Evolutionary conservation across 2,797 vertebrate species (phyloP).

Genomic region (Semaprochilodus insignis): DNA sequence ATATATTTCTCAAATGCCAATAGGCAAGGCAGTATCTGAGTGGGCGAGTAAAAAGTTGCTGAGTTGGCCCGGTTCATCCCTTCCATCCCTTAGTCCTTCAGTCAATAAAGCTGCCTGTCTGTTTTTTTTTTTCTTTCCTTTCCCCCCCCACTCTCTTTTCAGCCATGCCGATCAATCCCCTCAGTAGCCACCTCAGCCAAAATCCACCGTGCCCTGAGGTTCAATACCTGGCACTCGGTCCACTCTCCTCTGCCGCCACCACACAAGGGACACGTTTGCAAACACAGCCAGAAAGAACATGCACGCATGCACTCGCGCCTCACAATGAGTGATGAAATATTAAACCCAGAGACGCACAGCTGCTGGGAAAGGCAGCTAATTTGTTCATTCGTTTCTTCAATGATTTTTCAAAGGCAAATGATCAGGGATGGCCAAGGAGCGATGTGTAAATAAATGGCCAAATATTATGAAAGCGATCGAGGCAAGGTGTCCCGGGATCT

Average conservation of each 20-base stretch:
- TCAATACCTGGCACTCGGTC: constrained; percentile 48
- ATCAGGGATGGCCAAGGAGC: constrained; percentile 12
- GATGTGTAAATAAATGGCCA: neutral
- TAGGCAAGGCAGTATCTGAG: constrained; percentile 1
- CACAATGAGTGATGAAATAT: constrained; percentile 14
- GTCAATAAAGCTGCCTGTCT: constrained; percentile 46
- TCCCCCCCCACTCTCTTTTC: neutral
- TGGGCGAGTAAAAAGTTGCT: constrained; percentile 44
- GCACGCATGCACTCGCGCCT: neutral
- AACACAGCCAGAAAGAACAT: constrained; percentile 17
- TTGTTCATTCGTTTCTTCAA: constrained; percentile 35
- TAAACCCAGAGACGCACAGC: constrained; percentile 18
- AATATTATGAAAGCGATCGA: constrained; percentile 27
- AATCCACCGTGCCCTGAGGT: constrained; percentile 36
- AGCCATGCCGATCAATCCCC: constrained; percentile 51
- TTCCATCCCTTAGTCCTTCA: constrained; percentile 14
- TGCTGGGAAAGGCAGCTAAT: constrained; percentile 23
- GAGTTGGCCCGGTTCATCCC: constrained; percentile 33
- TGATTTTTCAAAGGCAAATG: constrained; percentile 40
- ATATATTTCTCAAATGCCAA: constrained; percentile 45
- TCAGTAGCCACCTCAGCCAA: constrained; percentile 46
- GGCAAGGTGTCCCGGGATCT: constrained; percentile 22
- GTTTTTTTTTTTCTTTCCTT: neutral
- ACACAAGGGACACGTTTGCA: constrained; percentile 30
- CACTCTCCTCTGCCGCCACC: constrained; percentile 25